Base-by-base conservation (phyloP, 2,888 invertebrate genomes). In the Geotrupes spiniger region DNA sequence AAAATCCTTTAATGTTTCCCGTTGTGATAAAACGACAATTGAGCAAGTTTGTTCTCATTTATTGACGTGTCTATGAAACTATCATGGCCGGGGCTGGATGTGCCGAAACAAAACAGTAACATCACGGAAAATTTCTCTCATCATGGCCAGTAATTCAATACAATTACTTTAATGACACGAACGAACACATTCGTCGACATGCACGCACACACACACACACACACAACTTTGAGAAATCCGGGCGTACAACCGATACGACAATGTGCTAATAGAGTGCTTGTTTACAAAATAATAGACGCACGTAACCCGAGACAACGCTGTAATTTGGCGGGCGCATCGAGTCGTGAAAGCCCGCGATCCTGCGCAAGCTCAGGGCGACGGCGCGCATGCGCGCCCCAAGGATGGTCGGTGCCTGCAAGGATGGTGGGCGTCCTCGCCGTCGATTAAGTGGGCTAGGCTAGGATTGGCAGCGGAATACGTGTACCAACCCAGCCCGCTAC, bases 231-330 rank as follows among this genome's bases (percentile, higher is more conserved):
- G 33, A 43, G 43, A 43, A 49, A 39, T 11, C 36, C 40, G 40
- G 3, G 31, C 40, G 36, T 46, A 21, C 42, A 33, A 42, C n/a
- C n/a, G n/a, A n/a, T n/a, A n/a, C 36, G 49, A 49, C 42, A 49
- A 57, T 44, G 54, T 50, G 54, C 64, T 70, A 71, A 70, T 72
- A 71, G 69, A 69, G 64, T 55, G 67, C 69, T 70, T 68, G 71
- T 71, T 70, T 70, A 71, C 69, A 69, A 68, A 69, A 69, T 68
- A 70, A 70, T 67, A 69, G 67, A 66, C 58, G 61, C 63, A 49
- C 43, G 42, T 50, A 51, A 52, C 51, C 27, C 49, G 46, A 50
- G 40, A 21, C 36, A 52, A 51, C 52, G 50, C 56, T 57, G 48
- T 59, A 60, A 60, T 60, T 57, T 57, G 44, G 38, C 17, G 46